Evolutionary conservation across 2,888 invertebrate species (phyloP).

Genomic region (Cephus nigrinus): DNA sequence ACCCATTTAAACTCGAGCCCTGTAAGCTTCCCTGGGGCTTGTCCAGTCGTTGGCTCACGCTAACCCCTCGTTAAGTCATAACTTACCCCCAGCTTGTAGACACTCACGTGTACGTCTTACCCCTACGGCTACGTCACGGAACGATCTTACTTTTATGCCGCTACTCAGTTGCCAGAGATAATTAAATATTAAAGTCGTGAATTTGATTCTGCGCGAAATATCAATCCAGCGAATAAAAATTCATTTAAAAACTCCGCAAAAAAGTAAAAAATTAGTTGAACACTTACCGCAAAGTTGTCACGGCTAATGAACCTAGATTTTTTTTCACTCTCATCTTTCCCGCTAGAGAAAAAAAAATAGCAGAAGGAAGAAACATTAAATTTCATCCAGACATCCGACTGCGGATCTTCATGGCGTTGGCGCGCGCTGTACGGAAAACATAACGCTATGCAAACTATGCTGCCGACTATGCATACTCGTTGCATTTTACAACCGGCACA

Average conservation of each 20-base stretch:
- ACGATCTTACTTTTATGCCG: slow-evolving; percentile 36
- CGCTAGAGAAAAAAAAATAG: neutral
- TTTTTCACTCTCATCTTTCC: neutral
- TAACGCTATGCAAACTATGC: slow-evolving; percentile 30
- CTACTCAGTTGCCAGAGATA: slow-evolving; percentile 24
- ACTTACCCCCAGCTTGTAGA: slow-evolving; percentile 54
- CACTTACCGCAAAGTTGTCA: neutral
- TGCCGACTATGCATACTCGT: slow-evolving; percentile 22
- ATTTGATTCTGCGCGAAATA: neutral
- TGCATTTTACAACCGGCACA: slow-evolving; percentile 6
- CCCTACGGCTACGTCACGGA: slow-evolving; percentile 13
- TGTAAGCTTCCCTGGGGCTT: slow-evolving; percentile 54
- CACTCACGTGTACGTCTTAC: slow-evolving; percentile 28
- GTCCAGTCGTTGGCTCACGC: slow-evolving; percentile 58
- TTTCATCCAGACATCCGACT: neutral
- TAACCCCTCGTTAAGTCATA: slow-evolving; percentile 66
- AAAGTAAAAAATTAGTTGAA: neutral
- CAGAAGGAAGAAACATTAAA: neutral
- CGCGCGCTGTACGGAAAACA: slow-evolving; percentile 18
- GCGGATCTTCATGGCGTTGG: neutral
- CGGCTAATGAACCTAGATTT: neutral
- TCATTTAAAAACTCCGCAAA: neutral
- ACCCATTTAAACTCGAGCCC: slow-evolving; percentile 56
- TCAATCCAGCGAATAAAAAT: neutral
- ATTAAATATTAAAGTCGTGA: slow-evolving; percentile 31